Evolutionary conservation across 2,113 vertebrate genomes (phyloP).

Genomic region (Oryzias melastigma): DNA sequence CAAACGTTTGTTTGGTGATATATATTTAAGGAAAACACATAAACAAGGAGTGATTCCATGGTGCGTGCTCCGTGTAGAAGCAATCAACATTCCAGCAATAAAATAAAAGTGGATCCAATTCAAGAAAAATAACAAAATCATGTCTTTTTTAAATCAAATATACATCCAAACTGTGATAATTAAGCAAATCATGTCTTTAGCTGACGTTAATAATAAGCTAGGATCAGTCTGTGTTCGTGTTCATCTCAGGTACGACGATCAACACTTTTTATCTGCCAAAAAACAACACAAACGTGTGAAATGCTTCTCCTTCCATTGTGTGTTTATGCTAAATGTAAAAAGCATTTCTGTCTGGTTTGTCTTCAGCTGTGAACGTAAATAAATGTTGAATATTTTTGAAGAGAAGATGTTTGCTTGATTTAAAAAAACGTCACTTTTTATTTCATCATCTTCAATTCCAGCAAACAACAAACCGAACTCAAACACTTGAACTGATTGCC

Average conservation of each 20-base stretch:
- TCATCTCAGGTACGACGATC: neutral
- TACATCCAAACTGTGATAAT: constrained; percentile 5
- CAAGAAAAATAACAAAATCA: neutral
- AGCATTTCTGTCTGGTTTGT: constrained; percentile 35
- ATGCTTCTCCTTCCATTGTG: constrained; percentile 9
- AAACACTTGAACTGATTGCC: constrained; percentile 48
- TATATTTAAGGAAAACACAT: too few species aligned
- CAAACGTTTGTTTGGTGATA: neutral
- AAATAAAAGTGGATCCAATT: neutral
- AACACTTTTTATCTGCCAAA: constrained; percentile 1
- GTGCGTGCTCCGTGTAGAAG: too few species aligned
- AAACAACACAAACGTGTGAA: neutral
- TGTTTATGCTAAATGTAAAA: constrained; percentile 15
- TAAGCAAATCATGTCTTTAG: neutral
- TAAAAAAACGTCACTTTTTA: neutral
- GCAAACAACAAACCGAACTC: constrained; percentile 36
- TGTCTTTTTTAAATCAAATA: neutral
- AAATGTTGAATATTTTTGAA: constrained; percentile 29
- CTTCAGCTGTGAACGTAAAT: constrained; percentile 29
- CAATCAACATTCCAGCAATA: constrained; percentile 10
- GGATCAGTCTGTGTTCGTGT: neutral
- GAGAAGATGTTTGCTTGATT: neutral
- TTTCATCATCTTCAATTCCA: constrained; percentile 49
- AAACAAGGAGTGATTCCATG: too few species aligned
- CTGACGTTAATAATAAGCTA: constrained; percentile 1